Base-by-base conservation (phyloP, 1,140 invertebrate species). In the Charaxes varanes region DNA sequence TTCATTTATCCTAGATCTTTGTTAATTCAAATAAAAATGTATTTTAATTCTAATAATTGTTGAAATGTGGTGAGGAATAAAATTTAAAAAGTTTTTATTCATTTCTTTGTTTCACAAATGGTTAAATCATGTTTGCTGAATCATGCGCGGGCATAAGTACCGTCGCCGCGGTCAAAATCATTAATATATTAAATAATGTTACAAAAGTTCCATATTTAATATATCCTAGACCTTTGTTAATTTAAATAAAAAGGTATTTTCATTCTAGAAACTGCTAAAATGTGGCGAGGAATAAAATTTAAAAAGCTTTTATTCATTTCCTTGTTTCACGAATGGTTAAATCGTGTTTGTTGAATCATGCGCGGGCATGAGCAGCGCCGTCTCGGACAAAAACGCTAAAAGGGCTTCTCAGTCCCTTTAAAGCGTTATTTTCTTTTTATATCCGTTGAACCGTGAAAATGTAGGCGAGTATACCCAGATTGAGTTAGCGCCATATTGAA, bases 381-480 rank as follows among this genome's bases (percentile, higher is more conserved):
- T 62, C 65, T 53, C 52, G 44, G 41, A 69, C 61, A 65, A 62
- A 68, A 62, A 56, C 47, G 48, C 42, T 60, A 53, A 60, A 67
- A 71, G 54, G 69, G 62, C 54, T 62, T 34, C 54, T 60, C 61
- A 50, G 71, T 70, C 68, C 64, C 65, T 67, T 71, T 68, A 78
- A 78, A 78, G 53, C 42, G 56, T 43, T 67, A 66, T 78, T 76
- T 76, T 71, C 69, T 73, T 76, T 73, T 78, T 73, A 68, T 69
- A 70, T 63, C 57, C 64, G 62, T 65, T 69, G 73, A 73, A 76
- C 63, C 60, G 71, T 55, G 68, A 71, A 71, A 77, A 70, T 73
- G 66, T 66, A 64, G 66, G 64, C 52, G 58, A 65, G 46, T 62
- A 52, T 65, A 62, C 36, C 42, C 45, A 38, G 53, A 73, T 73